Evolutionary conservation across 2,888 invertebrate species (phyloP), one percentile per base, ranked within the genome.

Genomic region (Andrena fulva): DNA sequence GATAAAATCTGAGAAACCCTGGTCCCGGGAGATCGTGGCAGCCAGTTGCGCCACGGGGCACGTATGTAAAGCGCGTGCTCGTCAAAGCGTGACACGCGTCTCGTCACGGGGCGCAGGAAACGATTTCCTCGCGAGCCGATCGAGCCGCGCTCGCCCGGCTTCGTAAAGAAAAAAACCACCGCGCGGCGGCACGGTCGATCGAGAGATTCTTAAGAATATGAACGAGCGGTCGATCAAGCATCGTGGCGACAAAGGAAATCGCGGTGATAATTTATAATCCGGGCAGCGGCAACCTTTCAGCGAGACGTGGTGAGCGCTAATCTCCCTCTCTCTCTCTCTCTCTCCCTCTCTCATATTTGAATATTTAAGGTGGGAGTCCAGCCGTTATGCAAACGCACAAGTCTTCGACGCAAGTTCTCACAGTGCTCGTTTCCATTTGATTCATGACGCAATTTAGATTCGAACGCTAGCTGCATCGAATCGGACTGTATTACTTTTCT

Each of bases 11-110:
- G 62, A 64, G 77, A 72, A 54, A 77, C 67, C 56, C 77, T 20
- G 62, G 42, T 60, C 60, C 52, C 20, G 24, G 42, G 60, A 10
- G 77, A 77, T 71, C 80, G 70, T 4, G 76, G 50, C 3, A 56
- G 62, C 68, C 33, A 33, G 62, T 76, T 72, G 50, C 77, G 80
- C 72, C 80, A 73, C n/a, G 63, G n/a, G 72, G 70, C 72, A 52
- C 24, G 56, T 54, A 59, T 52, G 76, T 52, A 70, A 77, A 63
- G 42, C 31, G 69, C 48, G 68, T 50, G 69, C 70, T 74, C 69
- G 78, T 79, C 73, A 81, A 81, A 73, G 27, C 81, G 79, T 79
- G 73, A 81, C 81, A 79, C 79, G 79, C 73, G 81, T 73, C 70
- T 52, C 73, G 73, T 74, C 81, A 67, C 69, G 69, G 74, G 48